phyloP scores from a whole-genome alignment of 2,888 invertebrate genomes.

The Chrysopilus asiliformis region DNA sequence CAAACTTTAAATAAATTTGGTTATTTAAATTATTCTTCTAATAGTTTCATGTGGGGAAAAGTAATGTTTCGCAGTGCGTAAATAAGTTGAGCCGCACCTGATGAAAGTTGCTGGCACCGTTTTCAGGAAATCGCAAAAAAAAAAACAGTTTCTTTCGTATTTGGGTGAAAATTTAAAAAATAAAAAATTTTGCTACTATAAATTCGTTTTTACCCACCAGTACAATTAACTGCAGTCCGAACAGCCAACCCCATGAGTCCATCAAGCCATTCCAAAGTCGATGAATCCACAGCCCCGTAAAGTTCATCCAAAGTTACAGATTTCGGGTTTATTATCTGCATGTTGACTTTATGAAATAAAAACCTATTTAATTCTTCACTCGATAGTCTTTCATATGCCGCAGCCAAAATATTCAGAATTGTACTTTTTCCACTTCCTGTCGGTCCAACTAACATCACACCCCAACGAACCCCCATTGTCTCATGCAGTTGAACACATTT shows the following conservation, averaged over 20 bases:
- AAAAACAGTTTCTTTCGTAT: no score
- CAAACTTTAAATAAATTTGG: no score
- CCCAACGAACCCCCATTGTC: conserved; percentile 83
- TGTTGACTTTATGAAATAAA: conserved; percentile 58
- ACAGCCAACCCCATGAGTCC: conserved; percentile 57
- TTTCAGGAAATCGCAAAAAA: no score
- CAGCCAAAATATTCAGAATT: conserved; percentile 58
- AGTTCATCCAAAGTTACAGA: conserved; percentile 76
- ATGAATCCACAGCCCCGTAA: conserved; percentile 72
- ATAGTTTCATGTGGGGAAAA: no score
- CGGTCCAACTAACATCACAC: conserved; percentile 85
- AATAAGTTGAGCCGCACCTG: no score
- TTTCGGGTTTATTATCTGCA: conserved; percentile 77
- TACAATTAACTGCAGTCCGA: conserved; percentile 25
- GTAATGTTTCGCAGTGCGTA: no score
- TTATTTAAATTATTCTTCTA: no score
- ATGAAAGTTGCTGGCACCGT: no score
- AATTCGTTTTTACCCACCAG: conserved; percentile 23
- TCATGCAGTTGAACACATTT: conserved; percentile 67
- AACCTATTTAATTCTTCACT: conserved; percentile 45
- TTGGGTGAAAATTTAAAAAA: no score
- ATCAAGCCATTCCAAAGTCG: conserved; percentile 83
- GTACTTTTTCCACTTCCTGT: conserved; percentile 79
- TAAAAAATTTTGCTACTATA: not conserved
- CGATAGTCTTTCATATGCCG: conserved; percentile 52